Conservation (phyloP, 2,113 vertebrate genomes). For the Tympanuchus pallidicinctus region DNA sequence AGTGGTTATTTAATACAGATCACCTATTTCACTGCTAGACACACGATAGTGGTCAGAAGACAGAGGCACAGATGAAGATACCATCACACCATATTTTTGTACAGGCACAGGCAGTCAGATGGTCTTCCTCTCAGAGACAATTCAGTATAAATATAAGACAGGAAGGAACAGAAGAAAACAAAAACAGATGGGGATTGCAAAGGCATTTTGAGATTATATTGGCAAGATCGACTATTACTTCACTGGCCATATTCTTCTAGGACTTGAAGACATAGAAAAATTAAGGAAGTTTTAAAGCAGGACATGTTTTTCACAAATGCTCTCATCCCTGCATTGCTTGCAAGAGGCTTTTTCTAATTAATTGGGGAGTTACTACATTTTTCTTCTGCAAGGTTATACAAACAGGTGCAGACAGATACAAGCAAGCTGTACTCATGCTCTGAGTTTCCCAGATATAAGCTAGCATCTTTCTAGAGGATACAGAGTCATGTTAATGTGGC, state of each 20-base stretch:
- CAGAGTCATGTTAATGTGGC: slow-evolving; percentile 25
- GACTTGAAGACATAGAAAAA: neutral
- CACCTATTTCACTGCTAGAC: neutral
- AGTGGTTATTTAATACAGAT: neutral
- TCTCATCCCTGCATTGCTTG: neutral
- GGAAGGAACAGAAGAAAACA: neutral
- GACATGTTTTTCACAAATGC: neutral
- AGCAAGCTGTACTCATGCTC: neutral
- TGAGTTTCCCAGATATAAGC: slow-evolving; percentile 4
- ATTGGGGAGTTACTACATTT: neutral
- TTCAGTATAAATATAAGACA: neutral
- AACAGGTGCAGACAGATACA: slow-evolving; percentile 24
- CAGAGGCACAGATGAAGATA: neutral
- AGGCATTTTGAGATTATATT: neutral
- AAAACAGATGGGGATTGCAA: neutral
- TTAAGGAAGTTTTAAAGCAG: neutral
- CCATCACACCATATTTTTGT: neutral
- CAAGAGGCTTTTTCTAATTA: slow-evolving; percentile 2
- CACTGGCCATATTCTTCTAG: neutral
- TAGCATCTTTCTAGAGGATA: neutral
- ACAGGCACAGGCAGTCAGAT: neutral
- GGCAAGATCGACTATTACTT: neutral
- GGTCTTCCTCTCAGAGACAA: neutral
- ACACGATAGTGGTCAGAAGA: neutral
- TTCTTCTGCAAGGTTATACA: neutral